Percentiles rank a stretch among this genome's conserved stretches.
Conservation (phyloP, 2,797 vertebrate species). For the Peromyscus attwateri region DNA sequence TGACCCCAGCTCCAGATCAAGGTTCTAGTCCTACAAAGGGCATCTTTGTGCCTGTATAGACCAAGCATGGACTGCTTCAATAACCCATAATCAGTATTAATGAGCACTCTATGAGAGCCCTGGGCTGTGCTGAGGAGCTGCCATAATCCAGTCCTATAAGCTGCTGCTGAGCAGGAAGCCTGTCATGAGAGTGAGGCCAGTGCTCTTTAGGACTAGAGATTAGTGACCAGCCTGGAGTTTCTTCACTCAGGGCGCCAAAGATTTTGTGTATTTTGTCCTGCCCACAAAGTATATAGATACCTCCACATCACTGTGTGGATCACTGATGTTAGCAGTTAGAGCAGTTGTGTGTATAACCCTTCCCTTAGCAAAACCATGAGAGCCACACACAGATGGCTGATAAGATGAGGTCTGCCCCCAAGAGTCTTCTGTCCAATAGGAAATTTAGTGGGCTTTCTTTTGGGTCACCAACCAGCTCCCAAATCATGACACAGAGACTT, state of each 20-base stretch:
- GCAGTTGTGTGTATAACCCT: not conserved
- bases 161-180: not conserved
- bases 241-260: accelerated
- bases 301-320: not conserved
- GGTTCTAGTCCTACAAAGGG: not conserved
- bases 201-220: not conserved
- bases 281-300: too few relatives aligned
- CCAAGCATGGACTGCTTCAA: not conserved
- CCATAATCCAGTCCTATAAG: not conserved
- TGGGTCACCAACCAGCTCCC: too few relatives aligned
- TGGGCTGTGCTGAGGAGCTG: not conserved
- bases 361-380: not conserved
- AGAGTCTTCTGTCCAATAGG: not conserved
- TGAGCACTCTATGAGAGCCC: not conserved
- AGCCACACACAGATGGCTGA: not conserved
- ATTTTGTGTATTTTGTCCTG: not conserved
- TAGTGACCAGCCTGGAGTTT: too few relatives aligned
- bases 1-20: not conserved
- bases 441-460: too few relatives aligned
- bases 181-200: not conserved
- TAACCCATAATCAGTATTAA: not conserved
- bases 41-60: not conserved
- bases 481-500: too few relatives aligned
- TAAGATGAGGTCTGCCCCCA: not conserved
- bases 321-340: not conserved